phyloP scores from a whole-genome alignment of 2,888 invertebrate genomes.

The Tridacna crocea region DNA sequence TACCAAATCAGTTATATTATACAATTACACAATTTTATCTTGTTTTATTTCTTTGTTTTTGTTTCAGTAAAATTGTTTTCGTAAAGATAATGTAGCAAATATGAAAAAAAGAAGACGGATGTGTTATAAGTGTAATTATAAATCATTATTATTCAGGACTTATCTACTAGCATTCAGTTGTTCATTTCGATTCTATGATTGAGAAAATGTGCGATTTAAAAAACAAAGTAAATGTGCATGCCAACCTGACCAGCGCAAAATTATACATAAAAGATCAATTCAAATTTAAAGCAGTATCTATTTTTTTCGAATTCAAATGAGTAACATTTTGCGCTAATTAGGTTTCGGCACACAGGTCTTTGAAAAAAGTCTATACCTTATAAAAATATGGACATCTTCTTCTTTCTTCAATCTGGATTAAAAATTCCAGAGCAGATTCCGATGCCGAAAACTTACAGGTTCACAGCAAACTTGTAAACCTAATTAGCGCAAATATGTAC shows the following conservation, averaged over 20 bases:
- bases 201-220: too few relatives aligned
- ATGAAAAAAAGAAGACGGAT: too few relatives aligned
- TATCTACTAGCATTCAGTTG: too few relatives aligned
- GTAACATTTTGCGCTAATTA: slow-evolving; percentile 37
- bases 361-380: slow-evolving; percentile 18
- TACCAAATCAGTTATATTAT: too few relatives aligned
- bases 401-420: slow-evolving; percentile 3
- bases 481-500: slow-evolving; percentile 33
- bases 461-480: not conserved
- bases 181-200: too few relatives aligned
- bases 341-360: not conserved
- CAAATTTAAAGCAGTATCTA: not conserved
- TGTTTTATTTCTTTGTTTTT: too few relatives aligned
- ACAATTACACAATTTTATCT: too few relatives aligned
- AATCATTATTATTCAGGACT: too few relatives aligned
- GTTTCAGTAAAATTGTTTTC: too few relatives aligned
- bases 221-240: not conserved
- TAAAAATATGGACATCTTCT: slow-evolving; percentile 20
- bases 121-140: too few relatives aligned
- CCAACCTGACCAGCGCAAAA: slow-evolving; percentile 16
- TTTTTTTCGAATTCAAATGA: not conserved
- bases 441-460: not conserved
- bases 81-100: too few relatives aligned
- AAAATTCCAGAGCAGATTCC: not conserved
- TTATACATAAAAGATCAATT: not conserved